Evolutionary conservation across 2,888 invertebrate species (phyloP).

Genomic region (Drosophila paramelanica): DNA sequence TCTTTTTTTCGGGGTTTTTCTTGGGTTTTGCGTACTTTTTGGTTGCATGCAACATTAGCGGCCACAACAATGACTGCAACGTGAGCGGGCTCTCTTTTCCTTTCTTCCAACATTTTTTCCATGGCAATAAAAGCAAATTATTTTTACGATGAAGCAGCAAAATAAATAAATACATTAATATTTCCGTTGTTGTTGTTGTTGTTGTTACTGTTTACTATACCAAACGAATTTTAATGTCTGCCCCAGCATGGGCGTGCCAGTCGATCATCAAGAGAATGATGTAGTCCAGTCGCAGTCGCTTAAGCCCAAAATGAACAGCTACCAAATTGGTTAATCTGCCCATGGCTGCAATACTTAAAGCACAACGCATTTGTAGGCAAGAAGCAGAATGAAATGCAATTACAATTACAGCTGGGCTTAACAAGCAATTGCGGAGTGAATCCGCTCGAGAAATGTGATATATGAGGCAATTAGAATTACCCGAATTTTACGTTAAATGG

Average conservation of each 20-base stretch:
- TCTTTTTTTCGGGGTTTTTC: neutral
- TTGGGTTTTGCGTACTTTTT: conserved; percentile 21
- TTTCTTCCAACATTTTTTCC: conserved; percentile 26
- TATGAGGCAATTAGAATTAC: conserved; percentile 2
- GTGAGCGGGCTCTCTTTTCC: conserved; percentile 20
- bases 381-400: conserved; percentile 17
- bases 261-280: conserved; percentile 26
- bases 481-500: conserved; percentile 3
- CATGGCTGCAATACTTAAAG: conserved; percentile 10
- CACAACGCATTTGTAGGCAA: conserved; percentile 1
- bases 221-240: conserved; percentile 60
- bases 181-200: conserved; percentile 36
- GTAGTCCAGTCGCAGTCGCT: conserved; percentile 8
- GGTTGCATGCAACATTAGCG: conserved; percentile 60
- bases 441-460: conserved; percentile 1
- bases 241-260: conserved; percentile 33
- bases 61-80: conserved; percentile 39
- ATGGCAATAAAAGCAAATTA: conserved; percentile 72
- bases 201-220: conserved; percentile 31
- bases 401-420: conserved; percentile 38
- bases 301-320: conserved; percentile 19
- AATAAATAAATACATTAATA: conserved; percentile 69
- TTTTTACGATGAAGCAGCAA: conserved; percentile 71
- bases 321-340: conserved; percentile 44
- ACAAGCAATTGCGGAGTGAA: conserved; percentile 24